These are phyloP conservation scores for Drosophila pseudotalamancana DNA, from an alignment of 2,888 invertebrate species.

Conservation along the genomic window DNA sequence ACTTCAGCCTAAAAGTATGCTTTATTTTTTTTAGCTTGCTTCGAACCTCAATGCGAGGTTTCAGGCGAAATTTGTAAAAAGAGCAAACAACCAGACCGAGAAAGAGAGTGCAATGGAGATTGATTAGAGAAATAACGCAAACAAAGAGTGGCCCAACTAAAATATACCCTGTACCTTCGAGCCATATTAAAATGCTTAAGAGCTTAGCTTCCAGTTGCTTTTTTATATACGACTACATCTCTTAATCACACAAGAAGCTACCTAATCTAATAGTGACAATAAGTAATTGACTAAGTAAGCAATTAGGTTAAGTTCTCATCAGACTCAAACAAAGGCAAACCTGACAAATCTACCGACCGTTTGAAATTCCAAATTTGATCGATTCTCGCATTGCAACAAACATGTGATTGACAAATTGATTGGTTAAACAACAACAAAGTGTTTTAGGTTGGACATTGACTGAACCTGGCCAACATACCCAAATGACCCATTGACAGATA, in stretches of 20 bases:
- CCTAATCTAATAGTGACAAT: too few relatives aligned
- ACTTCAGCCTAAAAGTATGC: not conserved
- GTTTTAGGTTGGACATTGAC: constrained; percentile 54
- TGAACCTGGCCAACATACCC: constrained; percentile 34
- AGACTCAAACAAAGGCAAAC: too few relatives aligned
- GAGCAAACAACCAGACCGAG: not conserved
- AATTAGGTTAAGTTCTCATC: too few relatives aligned
- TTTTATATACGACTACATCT: too few relatives aligned
- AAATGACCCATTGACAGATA: constrained; percentile 63
- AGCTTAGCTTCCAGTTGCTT: too few relatives aligned
- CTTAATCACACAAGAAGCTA: too few relatives aligned
- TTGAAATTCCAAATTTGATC: constrained; percentile 19
- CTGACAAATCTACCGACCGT: constrained; percentile 3
- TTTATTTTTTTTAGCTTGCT: not conserved
- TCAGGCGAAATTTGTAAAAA: not conserved
- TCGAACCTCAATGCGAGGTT: not conserved
- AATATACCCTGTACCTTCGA: not conserved
- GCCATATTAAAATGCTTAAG: too few relatives aligned
- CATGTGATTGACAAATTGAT: constrained; percentile 73
- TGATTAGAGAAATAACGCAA: not conserved
- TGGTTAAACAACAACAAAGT: constrained; percentile 32
- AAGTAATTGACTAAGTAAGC: too few relatives aligned
- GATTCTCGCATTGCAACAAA: constrained; percentile 11
- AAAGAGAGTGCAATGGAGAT: too few relatives aligned
- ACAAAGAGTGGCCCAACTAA: not conserved